Evolutionary conservation across 1,140 invertebrate genomes (phyloP).

Genomic region (Trissolcus basalis): DNA sequence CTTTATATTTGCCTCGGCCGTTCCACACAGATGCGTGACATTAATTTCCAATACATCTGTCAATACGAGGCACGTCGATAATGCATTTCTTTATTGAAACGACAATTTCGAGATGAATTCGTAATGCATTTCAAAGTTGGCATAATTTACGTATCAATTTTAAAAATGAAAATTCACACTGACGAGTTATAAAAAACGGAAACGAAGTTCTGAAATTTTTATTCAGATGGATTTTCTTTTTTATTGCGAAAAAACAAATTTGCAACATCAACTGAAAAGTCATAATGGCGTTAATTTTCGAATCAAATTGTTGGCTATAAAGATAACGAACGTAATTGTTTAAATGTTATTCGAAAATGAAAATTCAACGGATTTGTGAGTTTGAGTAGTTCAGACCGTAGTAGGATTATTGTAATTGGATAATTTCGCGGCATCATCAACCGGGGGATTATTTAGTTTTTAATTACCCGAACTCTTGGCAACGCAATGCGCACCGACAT

Average conservation of each 20-base stretch:
- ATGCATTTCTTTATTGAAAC: constrained; percentile 13
- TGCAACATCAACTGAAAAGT: no score
- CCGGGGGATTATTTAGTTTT: constrained; percentile 17
- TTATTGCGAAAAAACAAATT: no score
- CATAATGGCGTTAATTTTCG: no score
- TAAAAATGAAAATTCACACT: not conserved
- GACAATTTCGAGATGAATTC: constrained; percentile 11
- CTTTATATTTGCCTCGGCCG: constrained; percentile 5
- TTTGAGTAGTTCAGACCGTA: not conserved
- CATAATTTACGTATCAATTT: constrained; percentile 9
- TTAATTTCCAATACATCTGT: constrained; percentile 31
- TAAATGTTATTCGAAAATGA: no score
- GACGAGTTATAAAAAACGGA: constrained; percentile 2
- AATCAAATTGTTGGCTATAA: no score
- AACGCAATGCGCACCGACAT: no score
- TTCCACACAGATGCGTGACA: constrained; percentile 4
- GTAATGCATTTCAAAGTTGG: constrained; percentile 3
- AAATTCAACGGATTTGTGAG: no score
- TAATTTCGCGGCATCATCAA: constrained; percentile 8
- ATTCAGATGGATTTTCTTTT: no score
- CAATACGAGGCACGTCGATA: constrained; percentile 3
- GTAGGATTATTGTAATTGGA: constrained; percentile 8
- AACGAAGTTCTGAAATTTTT: no score
- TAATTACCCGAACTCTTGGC: constrained; percentile 1
- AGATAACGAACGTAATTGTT: no score